Percentiles rank a stretch among this genome's conserved stretches.
These are phyloP conservation scores for Barnardius zonarius DNA, from an alignment of 2,113 vertebrate species.

Conservation along the genomic window DNA sequence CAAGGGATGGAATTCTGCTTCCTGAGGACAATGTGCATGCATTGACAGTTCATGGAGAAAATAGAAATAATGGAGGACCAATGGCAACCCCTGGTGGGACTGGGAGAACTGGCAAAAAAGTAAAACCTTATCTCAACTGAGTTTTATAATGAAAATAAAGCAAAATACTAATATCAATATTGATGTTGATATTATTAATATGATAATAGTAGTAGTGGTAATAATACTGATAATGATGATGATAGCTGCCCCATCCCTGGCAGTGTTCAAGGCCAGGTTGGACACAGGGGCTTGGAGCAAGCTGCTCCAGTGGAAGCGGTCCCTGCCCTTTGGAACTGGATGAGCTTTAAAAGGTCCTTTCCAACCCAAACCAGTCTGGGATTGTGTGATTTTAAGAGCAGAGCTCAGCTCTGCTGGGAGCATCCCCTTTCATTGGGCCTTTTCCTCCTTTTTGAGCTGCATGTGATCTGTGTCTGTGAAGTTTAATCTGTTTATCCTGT, in stretches of 20 bases:
- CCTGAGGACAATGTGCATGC: not conserved
- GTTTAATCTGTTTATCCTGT: conserved; percentile 33
- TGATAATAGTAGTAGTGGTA: not conserved
- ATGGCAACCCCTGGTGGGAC: not conserved
- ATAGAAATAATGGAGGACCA: not conserved
- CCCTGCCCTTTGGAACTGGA: not conserved
- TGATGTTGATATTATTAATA: not conserved
- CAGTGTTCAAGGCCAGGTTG: not conserved
- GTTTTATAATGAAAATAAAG: not conserved
- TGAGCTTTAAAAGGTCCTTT: not conserved
- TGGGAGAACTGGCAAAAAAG: not conserved
- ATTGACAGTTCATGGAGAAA: not conserved
- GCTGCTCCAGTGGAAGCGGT: not conserved
- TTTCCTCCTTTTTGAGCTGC: not conserved
- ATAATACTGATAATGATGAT: not conserved
- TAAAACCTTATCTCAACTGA: not conserved
- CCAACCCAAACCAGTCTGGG: not conserved
- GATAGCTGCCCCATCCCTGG: not conserved
- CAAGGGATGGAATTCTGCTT: not conserved
- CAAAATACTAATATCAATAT: not conserved
- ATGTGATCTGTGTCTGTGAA: not conserved
- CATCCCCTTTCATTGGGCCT: rapidly evolving
- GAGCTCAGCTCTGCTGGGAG: rapidly evolving
- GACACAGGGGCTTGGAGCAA: no score
- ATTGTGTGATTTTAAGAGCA: not conserved